Evolutionary conservation across 37 sponge, comb jelly and placozoan species (phyloP).

Genomic region (Bolinopsis microptera): DNA sequence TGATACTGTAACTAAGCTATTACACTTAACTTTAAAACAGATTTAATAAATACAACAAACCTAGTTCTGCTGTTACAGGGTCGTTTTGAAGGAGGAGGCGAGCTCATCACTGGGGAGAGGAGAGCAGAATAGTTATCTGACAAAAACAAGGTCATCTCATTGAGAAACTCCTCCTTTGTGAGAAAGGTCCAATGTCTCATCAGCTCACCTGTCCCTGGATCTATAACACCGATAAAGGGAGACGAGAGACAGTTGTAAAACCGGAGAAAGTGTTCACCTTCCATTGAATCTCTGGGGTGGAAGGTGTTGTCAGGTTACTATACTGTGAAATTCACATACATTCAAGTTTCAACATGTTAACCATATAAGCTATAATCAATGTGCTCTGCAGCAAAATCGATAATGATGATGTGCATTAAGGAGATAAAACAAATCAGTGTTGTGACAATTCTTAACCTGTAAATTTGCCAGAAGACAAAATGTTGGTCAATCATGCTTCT

Average conservation of each 20-base stretch:
- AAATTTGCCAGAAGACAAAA: conserved; percentile 51
- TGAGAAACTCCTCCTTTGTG: conserved; percentile 23
- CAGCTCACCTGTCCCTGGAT: conserved; percentile 54
- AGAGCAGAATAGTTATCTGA: conserved; percentile 18
- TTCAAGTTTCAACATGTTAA: too few species aligned
- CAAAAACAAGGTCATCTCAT: conserved; percentile 44
- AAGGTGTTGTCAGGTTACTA: background rate
- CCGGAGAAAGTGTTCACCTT: conserved; percentile 52
- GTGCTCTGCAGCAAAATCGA: too few species aligned
- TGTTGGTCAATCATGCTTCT: conserved; percentile 18
- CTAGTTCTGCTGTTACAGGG: conserved; percentile 7
- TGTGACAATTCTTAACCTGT: conserved; percentile 53
- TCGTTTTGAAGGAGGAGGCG: conserved; percentile 45
- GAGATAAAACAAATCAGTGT: too few species aligned
- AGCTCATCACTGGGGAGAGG: conserved; percentile 15
- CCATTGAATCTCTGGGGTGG: conserved; percentile 46
- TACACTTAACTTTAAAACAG: too few species aligned
- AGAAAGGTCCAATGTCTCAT: conserved; percentile 60
- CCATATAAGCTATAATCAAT: background rate
- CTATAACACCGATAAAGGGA: conserved; percentile 51
- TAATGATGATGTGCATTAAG: too few species aligned
- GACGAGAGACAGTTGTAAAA: conserved; percentile 20
- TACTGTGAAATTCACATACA: too few species aligned
- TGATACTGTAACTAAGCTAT: too few species aligned
- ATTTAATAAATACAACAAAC: too few species aligned